These are phyloP conservation scores for Otolemur crassicaudatus DNA, from an alignment of 2,797 vertebrate species.

Conservation along the genomic window DNA sequence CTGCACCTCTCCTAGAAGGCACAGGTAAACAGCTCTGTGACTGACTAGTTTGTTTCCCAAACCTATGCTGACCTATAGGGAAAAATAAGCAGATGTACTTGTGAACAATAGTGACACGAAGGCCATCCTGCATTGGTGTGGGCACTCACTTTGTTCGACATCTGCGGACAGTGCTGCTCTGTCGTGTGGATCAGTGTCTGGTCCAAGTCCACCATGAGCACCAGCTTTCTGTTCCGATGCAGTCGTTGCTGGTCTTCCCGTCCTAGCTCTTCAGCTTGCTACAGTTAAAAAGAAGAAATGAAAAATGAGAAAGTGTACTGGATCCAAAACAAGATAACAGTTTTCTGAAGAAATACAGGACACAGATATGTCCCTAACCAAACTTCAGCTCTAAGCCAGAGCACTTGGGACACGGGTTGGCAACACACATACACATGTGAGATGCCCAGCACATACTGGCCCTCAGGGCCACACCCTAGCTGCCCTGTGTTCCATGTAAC, in stretches of 20 bases:
- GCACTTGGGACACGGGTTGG: no score
- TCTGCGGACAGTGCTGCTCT: constrained; percentile 95
- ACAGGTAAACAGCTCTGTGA: neutral
- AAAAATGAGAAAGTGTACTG: neutral
- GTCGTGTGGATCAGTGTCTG: constrained; percentile 99
- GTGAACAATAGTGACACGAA: neutral
- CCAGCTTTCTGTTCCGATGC: constrained; percentile 95
- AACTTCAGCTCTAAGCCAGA: neutral
- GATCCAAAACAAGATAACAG: neutral
- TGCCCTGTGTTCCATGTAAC: neutral
- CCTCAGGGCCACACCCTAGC: neutral
- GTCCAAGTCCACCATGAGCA: constrained; percentile 99
- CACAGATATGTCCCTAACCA: accelerated
- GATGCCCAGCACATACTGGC: neutral
- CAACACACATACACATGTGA: no score
- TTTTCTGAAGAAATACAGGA: neutral
- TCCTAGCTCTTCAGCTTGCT: constrained; percentile 98
- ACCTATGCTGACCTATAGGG: no score
- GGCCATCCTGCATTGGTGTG: no score
- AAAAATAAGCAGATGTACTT: neutral
- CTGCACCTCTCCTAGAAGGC: no score
- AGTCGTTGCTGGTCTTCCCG: constrained; percentile 97
- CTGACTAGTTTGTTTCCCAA: neutral
- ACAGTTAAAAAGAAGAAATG: neutral
- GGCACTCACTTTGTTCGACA: constrained; percentile 94